Evolutionary conservation across 2,113 vertebrate species (phyloP).

Genomic region (Calidris pugnax): DNA sequence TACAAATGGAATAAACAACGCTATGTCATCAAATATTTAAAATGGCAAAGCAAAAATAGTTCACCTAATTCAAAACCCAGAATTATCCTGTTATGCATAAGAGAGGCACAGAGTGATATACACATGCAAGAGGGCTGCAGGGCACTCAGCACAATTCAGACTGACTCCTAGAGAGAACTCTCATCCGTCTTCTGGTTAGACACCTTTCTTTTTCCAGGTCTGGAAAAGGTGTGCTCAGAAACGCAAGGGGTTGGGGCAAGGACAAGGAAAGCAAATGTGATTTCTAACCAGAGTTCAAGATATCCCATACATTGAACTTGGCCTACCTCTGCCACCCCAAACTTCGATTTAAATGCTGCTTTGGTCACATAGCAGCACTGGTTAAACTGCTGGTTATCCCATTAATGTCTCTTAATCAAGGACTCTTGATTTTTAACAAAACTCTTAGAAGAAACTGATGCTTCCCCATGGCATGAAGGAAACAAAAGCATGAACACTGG

Average conservation of each 20-base stretch:
- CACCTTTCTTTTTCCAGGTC: background rate
- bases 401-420: background rate
- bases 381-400: background rate
- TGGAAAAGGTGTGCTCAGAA: background rate
- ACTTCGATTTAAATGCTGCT: background rate
- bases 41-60: background rate
- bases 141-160: background rate
- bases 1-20: background rate
- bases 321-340: background rate
- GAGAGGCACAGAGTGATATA: background rate
- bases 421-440: background rate
- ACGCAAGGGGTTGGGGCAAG: background rate
- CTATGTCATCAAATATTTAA: background rate
- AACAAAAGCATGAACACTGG: background rate
- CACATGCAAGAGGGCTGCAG: background rate
- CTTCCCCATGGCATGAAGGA: background rate
- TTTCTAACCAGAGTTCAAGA: background rate
- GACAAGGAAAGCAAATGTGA: background rate
- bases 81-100: background rate
- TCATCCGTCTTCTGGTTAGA: background rate
- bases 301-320: background rate
- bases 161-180: background rate
- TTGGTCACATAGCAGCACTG: rapidly evolving
- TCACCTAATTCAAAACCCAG: background rate
- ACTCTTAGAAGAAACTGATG: background rate